phyloP scores from a whole-genome alignment of 2,888 invertebrate species.

The Zaprionus obscuricornis region DNA sequence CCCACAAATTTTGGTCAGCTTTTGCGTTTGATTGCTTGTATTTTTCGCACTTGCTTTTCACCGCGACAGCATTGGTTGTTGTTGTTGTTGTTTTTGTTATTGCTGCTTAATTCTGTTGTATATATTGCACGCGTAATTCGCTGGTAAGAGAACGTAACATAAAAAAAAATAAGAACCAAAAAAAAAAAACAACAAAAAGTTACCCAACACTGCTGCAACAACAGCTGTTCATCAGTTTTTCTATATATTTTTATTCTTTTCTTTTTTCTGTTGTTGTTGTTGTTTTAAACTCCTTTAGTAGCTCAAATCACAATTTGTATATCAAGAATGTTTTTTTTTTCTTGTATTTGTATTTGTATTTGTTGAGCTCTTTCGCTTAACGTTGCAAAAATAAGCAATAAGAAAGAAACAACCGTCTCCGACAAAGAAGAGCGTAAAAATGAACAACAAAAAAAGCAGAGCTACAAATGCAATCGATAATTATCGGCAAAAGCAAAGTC shows the following conservation, averaged over 20 bases:
- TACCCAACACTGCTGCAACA: conserved; percentile 55
- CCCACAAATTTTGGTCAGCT: conserved; percentile 56
- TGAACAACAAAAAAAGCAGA: conserved; percentile 40
- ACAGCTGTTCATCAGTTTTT: conserved; percentile 52
- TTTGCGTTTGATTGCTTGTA: conserved; percentile 38
- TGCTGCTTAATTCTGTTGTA: too few species aligned
- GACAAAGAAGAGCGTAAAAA: conserved; percentile 59
- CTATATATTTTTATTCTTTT: conserved; percentile 25
- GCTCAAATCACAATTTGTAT: conserved; percentile 46
- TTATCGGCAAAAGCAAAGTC: too few species aligned
- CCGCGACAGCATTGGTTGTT: conserved; percentile 34
- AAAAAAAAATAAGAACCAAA: conserved; percentile 23
- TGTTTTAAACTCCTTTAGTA: conserved; percentile 33
- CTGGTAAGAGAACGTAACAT: conserved; percentile 22
- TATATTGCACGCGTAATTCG: conserved; percentile 44
- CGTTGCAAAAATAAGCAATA: conserved; percentile 38
- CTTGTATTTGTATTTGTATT: too few species aligned
- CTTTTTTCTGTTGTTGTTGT: too few species aligned
- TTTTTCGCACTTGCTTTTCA: conserved; percentile 54
- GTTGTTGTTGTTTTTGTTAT: conserved; percentile 30
- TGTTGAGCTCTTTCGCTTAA: conserved; percentile 42
- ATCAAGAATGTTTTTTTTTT: too few species aligned
- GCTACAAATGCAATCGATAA: conserved; percentile 20
- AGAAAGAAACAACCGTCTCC: conserved; percentile 53
- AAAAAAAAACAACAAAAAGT: conserved; percentile 52